Evolutionary conservation across 1,140 invertebrate genomes (phyloP).

Genomic region (Adoxophyes honmai): DNA sequence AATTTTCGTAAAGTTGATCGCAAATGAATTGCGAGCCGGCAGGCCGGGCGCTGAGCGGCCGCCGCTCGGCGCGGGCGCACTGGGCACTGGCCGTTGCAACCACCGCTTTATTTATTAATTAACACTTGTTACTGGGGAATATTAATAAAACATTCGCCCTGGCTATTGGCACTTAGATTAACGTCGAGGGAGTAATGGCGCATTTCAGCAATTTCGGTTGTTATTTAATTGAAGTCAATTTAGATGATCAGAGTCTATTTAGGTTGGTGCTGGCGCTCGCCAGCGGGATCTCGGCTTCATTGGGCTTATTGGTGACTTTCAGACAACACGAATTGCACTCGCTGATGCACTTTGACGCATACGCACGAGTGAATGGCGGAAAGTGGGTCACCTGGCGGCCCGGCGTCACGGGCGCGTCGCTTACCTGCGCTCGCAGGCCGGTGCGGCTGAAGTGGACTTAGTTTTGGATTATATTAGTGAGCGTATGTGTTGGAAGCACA

Average conservation of each 20-base stretch:
- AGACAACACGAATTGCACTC: conserved; percentile 75
- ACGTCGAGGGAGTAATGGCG: conserved; percentile 74
- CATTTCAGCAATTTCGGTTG: conserved; percentile 77
- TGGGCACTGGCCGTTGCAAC: conserved; percentile 45
- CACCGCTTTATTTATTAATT: conserved; percentile 73
- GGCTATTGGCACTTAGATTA: conserved; percentile 76
- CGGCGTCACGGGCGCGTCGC: background rate
- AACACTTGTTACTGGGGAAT: conserved; percentile 67
- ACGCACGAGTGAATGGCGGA: conserved; percentile 36
- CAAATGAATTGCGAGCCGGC: background rate
- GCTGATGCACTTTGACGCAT: conserved; percentile 67
- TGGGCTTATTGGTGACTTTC: conserved; percentile 77
- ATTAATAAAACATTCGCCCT: conserved; percentile 76
- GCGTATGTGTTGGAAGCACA: background rate
- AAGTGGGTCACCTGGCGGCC: conserved; percentile 30
- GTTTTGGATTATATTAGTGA: background rate
- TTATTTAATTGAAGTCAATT: conserved; percentile 78
- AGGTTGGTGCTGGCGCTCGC: conserved; percentile 75
- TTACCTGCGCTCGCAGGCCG: background rate
- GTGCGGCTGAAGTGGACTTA: background rate
- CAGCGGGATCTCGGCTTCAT: conserved; percentile 75
- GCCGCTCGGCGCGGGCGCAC: conserved; percentile 30
- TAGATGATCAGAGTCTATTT: conserved; percentile 78
- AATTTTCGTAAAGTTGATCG: no score
- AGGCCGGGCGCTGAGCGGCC: conserved; percentile 15